Conservation (phyloP, 2,888 invertebrate species). For the Drosophila neonasuta region DNA sequence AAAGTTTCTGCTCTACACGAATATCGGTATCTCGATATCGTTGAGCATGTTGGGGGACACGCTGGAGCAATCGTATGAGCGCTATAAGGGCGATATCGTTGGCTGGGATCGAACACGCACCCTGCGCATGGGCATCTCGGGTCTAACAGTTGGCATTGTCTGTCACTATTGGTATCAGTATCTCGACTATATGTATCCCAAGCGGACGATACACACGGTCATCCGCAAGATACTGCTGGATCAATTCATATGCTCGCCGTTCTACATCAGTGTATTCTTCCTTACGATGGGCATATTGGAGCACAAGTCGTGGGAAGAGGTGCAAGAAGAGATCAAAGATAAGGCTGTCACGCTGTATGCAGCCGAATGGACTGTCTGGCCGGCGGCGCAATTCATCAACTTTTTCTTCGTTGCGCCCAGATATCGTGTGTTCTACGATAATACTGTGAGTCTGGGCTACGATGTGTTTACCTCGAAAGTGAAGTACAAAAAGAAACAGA, state of each 20-base stretch:
- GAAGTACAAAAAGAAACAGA: constrained; percentile 83
- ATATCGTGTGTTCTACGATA: constrained; percentile 93
- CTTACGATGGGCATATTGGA: constrained; percentile 88
- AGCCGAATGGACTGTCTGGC: constrained; percentile 96
- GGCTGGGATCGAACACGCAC: constrained; percentile 86
- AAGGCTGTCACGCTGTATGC: constrained; percentile 90
- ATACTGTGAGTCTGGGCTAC: constrained; percentile 90
- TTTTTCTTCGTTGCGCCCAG: constrained; percentile 91
- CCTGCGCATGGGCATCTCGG: constrained; percentile 89
- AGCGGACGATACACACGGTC: constrained; percentile 85
- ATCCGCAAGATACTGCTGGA: constrained; percentile 90
- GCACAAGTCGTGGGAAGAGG: constrained; percentile 84
- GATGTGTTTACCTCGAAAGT: constrained; percentile 92
- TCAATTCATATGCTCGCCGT: constrained; percentile 91
- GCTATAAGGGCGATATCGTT: constrained; percentile 83
- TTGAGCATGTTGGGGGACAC: constrained; percentile 90
- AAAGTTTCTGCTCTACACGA: constrained; percentile 89
- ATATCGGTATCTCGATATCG: constrained; percentile 88
- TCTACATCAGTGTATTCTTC: constrained; percentile 89
- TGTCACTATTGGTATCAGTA: constrained; percentile 93
- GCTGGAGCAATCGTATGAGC: constrained; percentile 90
- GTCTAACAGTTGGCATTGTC: constrained; percentile 89
- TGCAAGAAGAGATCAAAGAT: constrained; percentile 85
- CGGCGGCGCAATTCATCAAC: constrained; percentile 93
- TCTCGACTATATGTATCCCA: constrained; percentile 88